Evolutionary conservation across 2,888 invertebrate species (phyloP).

Genomic region (Chalcis sispes): DNA sequence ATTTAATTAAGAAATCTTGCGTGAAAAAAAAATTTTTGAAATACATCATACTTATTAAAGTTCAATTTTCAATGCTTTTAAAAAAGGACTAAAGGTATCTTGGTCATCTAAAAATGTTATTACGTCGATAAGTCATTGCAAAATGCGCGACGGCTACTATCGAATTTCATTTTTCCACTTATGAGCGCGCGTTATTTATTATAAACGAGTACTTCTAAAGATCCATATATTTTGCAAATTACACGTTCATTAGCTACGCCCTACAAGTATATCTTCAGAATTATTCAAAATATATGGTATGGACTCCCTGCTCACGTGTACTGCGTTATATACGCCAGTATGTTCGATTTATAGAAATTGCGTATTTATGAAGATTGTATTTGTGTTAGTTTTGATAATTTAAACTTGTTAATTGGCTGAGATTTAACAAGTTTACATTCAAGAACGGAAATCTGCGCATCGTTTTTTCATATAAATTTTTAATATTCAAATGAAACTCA

Average conservation of each 20-base stretch:
- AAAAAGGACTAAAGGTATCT: no score
- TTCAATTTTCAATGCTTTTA: no score
- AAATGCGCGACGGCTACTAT: no score
- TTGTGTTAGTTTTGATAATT: conserved; percentile 21
- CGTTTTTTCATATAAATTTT: not conserved
- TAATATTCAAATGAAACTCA: conserved; percentile 16
- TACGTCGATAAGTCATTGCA: no score
- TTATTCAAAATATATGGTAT: not conserved
- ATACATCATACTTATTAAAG: no score
- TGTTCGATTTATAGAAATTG: not conserved
- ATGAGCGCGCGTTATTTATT: no score
- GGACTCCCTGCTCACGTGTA: not conserved
- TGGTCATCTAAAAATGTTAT: no score
- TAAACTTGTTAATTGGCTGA: conserved; percentile 21
- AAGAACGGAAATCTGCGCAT: not conserved
- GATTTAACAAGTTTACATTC: conserved; percentile 19
- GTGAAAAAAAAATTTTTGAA: no score
- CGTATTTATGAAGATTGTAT: conserved; percentile 6
- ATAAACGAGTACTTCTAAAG: no score
- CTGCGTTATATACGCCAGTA: no score
- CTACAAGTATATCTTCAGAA: not conserved
- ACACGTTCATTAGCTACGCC: not conserved
- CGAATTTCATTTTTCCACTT: no score
- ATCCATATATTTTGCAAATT: not conserved
- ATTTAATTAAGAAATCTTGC: no score